Base-by-base conservation (phyloP, 2,888 invertebrate genomes). In the Eudemis profundana region DNA sequence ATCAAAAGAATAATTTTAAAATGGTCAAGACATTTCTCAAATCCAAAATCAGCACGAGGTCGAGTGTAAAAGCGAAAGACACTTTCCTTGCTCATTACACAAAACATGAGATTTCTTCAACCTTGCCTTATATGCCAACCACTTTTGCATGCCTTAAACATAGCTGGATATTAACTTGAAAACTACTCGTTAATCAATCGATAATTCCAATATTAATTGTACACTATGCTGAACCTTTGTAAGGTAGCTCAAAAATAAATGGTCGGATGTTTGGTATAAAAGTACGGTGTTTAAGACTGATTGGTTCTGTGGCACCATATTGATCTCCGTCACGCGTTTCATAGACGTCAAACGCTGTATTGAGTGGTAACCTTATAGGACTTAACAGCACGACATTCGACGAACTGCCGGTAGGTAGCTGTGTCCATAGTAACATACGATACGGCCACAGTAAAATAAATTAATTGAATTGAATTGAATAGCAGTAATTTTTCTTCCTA, bases 361-460 rank as follows among this genome's bases (percentile, higher is more conserved):
- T 81, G 78, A 82, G 73, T 72, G 72, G 74, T 80, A 82, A 84
- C 84, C 85, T 87, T 85, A 86, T 75, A 75, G 68, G 82, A 84
- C 82, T 82, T 82, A 79, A 76, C 77, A 79, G 73, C 85, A 85
- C 83, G 84, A 84, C 78, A 78, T 74, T 73, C 73, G 70, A 65
- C 70, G 64, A 67, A 68, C 75, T 64, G 69, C 66, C 66, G 66
- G 69, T 61, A 59, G 60, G 49, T 15, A 33, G 33, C 61, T 64
- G 77, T 81, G 67, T 79, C 74, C 78, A 78, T 74, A 74, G 54
- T 12, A 44, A 36, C 51, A 61, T 61, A 67, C 68, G 68, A 47
- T 33, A 64, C 64, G 67, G 33, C 5, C n/a, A n/a, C n/a, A n/a
- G n/a, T n/a, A n/a, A n/a, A n/a, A n/a, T n/a, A n/a, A n/a, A n/a